A percentile compares a stretch with the other conserved stretches of the same genome.
Conservation (phyloP, 2,888 invertebrate genomes). For the Chouioia cunea region DNA sequence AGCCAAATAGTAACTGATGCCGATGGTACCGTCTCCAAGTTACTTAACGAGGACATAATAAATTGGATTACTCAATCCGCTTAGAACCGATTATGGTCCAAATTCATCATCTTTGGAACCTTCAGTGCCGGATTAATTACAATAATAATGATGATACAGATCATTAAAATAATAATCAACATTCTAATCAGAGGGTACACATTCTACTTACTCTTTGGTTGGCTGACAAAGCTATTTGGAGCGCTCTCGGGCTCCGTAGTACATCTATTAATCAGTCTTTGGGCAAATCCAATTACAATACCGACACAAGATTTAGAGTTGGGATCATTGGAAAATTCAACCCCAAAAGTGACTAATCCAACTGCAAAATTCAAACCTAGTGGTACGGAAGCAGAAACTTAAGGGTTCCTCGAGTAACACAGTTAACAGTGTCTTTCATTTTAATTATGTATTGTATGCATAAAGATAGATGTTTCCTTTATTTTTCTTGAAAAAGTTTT, state of each 20-base stretch:
- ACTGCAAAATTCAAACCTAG: no score
- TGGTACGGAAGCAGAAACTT: no score
- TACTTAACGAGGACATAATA: constrained; percentile 29
- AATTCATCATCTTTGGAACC: constrained; percentile 39
- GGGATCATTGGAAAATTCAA: no score
- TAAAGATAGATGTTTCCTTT: no score
- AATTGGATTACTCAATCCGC: constrained; percentile 28
- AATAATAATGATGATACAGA: constrained; percentile 18
- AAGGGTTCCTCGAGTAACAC: no score
- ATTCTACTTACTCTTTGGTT: constrained; percentile 36
- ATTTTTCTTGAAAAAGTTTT: no score
- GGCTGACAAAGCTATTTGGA: constrained; percentile 25
- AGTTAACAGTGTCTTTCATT: no score
- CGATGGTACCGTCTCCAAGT: constrained; percentile 10
- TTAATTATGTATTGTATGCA: no score
- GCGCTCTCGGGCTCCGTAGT: constrained; percentile 37
- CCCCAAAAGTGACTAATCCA: no score
- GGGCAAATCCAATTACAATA: not conserved
- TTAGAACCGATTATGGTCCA: constrained; percentile 34
- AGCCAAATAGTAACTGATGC: not conserved
- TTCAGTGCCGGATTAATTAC: constrained; percentile 43
- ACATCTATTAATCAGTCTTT: constrained; percentile 21
- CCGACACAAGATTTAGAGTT: no score
- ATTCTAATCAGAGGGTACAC: constrained; percentile 37
- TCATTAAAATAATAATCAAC: constrained; percentile 32